These are phyloP conservation scores for Perodicticus potto DNA, from an alignment of 2,797 vertebrate species.

Conservation along the genomic window DNA sequence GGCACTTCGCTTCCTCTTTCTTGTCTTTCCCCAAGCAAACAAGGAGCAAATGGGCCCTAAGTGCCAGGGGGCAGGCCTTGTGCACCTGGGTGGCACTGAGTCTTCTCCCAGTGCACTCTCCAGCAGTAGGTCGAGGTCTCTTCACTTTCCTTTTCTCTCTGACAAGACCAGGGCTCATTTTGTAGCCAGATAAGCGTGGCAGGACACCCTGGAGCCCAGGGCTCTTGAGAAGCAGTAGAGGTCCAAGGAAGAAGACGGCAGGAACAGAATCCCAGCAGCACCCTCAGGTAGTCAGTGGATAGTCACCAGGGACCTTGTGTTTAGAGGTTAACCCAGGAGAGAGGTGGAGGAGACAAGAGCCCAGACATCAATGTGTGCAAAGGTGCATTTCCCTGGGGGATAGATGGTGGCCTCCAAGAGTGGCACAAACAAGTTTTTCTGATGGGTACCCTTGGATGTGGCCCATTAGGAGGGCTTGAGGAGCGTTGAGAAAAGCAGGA, in stretches of 20 bases:
- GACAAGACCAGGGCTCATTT: not conserved
- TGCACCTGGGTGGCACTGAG: fast-evolving
- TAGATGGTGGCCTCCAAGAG: fast-evolving
- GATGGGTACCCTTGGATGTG: fast-evolving
- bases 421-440: fast-evolving
- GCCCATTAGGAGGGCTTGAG: fast-evolving
- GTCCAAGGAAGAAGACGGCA: not conserved
- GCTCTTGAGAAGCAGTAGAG: not conserved
- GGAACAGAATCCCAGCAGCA: not conserved
- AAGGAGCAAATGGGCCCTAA: not conserved
- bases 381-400: not conserved
- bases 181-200: not conserved
- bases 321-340: not conserved
- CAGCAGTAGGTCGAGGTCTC: fast-evolving
- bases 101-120: not conserved
- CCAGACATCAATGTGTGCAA: not conserved
- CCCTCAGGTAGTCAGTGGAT: not conserved
- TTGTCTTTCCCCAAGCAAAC: not conserved
- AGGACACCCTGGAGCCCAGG: not conserved
- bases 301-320: not conserved
- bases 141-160: not conserved
- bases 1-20: too few species aligned
- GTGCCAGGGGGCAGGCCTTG: not conserved
- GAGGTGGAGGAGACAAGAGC: fast-evolving
- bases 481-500: not conserved